A percentile compares a stretch with the other conserved stretches of the same genome.
Evolutionary conservation across 2,797 vertebrate genomes (phyloP).

Genomic region (Sternarchorhynchus goeldii): DNA sequence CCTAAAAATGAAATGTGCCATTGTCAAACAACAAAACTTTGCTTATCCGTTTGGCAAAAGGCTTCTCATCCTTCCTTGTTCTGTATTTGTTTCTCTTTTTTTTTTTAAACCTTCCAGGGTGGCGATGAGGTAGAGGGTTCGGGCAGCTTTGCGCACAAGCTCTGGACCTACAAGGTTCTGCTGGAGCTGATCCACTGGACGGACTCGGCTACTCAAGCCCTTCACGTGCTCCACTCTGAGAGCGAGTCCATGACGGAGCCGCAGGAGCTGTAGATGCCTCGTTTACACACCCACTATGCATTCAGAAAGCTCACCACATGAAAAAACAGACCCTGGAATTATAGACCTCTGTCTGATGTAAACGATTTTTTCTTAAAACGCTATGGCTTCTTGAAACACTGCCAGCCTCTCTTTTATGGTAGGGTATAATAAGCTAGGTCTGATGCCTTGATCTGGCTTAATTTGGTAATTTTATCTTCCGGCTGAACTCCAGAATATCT

Average conservation of each 20-base stretch:
- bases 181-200: constrained; percentile 79
- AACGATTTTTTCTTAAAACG: not conserved
- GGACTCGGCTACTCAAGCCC: constrained; percentile 68
- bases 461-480: no score
- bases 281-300: not conserved
- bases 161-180: constrained; percentile 76
- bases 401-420: not conserved
- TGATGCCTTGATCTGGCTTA: no score
- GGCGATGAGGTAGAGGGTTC: constrained; percentile 66
- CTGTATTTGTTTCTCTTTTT: not conserved
- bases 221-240: constrained; percentile 69
- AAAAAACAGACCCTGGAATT: constrained; percentile 7
- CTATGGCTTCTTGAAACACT: not conserved
- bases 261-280: constrained; percentile 59
- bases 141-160: constrained; percentile 65
- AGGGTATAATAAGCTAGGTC: not conserved
- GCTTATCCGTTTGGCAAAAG: not conserved
- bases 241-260: constrained; percentile 47
- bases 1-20: constrained; percentile 4
- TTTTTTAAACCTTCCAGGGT: constrained; percentile 62
- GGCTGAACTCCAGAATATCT: no score
- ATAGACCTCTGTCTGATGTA: constrained; percentile 2
- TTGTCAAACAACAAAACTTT: constrained; percentile 7
- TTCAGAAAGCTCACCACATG: not conserved
- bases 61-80: not conserved